Evolutionary conservation across 2,113 vertebrate genomes (phyloP), one percentile per base, ranked within the genome.

Genomic region (Salvelinus sp.): DNA sequence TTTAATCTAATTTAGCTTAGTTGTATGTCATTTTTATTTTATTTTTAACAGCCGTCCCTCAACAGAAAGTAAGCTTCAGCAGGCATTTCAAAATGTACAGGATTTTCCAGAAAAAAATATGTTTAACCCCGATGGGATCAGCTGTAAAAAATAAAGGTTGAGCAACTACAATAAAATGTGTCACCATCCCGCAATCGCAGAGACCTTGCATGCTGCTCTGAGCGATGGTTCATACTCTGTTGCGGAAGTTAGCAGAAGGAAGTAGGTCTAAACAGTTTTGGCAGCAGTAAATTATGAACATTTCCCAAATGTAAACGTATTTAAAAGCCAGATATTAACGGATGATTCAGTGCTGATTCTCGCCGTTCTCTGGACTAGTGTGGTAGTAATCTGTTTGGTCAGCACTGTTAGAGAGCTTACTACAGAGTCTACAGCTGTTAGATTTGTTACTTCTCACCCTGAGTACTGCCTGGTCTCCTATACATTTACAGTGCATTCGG

Each of bases 141-240:
- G 33, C 74, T 70, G 78, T 44, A 78, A 83, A 50, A 50, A 83
- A 76, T 83, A 76, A 83, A 78, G 66, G 75, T 76, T 73, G 47
- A 76, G 66, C 28, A 70, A 48, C 70, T 6, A 60, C 81, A 76
- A 77, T 76, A 6, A 44, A 27, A 71, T 63, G 62, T 70, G 50
- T 76, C 60, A 16, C 14, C 38, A 20, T 30, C 4, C 23, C 82
- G 78, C n/a, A 22, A 47, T 9, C 18, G 54, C 65, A 64, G 73
- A 77, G 50, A 58, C 60, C 9, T 28, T 63, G 60, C 20, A 66
- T 27, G 47, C 60, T 27, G 50, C 13, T 27, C 69, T 48, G 20
- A 54, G 63, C 2, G 25, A 4, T 28, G 63, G 63, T 28, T 65
- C 25, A 23, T 14, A 28, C 63, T 63, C 22, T 65, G 4, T 28